Conservation (phyloP, 64 coral and sea anemone genomes). For the Montipora sp. region DNA sequence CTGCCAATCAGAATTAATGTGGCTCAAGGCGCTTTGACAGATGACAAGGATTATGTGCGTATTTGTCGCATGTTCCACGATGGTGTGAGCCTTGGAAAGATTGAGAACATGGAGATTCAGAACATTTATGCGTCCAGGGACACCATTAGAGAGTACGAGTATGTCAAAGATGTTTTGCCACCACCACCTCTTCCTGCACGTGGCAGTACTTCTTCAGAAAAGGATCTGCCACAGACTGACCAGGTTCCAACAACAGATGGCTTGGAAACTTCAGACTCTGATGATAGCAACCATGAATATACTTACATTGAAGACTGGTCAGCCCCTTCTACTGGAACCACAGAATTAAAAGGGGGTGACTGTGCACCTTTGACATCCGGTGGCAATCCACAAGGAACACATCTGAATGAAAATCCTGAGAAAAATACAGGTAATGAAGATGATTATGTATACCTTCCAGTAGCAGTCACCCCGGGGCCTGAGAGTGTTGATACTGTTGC, state of each 20-base stretch:
- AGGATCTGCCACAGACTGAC: not conserved
- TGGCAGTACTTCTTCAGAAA: slow-evolving; percentile 1
- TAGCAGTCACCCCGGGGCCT: not conserved
- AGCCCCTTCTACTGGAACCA: not conserved
- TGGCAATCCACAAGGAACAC: not conserved
- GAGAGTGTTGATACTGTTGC: not conserved
- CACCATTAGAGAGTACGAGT: slow-evolving; percentile 84
- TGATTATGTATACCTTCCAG: not conserved
- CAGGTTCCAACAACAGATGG: slow-evolving; percentile 7
- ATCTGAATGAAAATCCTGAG: slow-evolving; percentile 1
- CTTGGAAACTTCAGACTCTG: slow-evolving; percentile 2
- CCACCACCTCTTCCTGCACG: slow-evolving; percentile 36
- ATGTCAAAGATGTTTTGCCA: slow-evolving; percentile 41
- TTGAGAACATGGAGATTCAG: slow-evolving; percentile 85
- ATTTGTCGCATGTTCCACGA: slow-evolving; percentile 87
- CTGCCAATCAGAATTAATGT: slow-evolving; percentile 78
- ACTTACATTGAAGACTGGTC: slow-evolving; percentile 55
- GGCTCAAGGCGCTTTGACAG: slow-evolving; percentile 73
- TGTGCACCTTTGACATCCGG: not conserved
- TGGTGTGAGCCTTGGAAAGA: slow-evolving; percentile 78
- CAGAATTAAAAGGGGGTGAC: slow-evolving; percentile 14
- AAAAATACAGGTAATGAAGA: not conserved
- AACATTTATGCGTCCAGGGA: slow-evolving; percentile 89
- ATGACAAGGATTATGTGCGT: slow-evolving; percentile 85
- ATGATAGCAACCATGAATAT: slow-evolving; percentile 60